Conservation (phyloP, 1,140 invertebrate genomes). For the Bilobella aurantiaca region DNA sequence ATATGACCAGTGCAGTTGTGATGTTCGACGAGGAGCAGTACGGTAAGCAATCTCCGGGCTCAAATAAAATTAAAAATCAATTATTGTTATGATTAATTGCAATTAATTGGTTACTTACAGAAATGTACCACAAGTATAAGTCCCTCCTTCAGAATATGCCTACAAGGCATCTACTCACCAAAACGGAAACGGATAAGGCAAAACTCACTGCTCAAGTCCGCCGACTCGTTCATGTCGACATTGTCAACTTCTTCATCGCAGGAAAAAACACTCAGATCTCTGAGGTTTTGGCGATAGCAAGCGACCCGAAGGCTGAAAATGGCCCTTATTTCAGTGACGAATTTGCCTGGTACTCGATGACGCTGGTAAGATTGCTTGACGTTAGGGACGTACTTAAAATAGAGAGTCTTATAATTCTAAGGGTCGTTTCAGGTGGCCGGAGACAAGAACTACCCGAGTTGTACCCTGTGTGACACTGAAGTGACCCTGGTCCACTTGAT, state of each 20-base stretch:
- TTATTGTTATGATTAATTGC: not conserved
- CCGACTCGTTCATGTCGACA: slow-evolving; percentile 63
- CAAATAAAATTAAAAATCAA: too few relatives aligned
- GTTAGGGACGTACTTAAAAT: not conserved
- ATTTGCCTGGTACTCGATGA: slow-evolving; percentile 55
- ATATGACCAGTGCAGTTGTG: slow-evolving; percentile 81
- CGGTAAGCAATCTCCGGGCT: slow-evolving; percentile 44
- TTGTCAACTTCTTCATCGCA: slow-evolving; percentile 72
- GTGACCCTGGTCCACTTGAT: slow-evolving; percentile 56
- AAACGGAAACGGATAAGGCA: slow-evolving; percentile 44
- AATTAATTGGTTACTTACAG: slow-evolving; percentile 38
- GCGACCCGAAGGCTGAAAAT: slow-evolving; percentile 15
- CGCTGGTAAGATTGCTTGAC: slow-evolving; percentile 41
- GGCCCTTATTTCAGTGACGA: slow-evolving; percentile 37
- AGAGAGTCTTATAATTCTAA: not conserved
- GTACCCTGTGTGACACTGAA: slow-evolving; percentile 50
- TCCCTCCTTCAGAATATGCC: slow-evolving; percentile 74
- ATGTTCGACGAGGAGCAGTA: slow-evolving; percentile 75
- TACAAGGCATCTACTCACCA: slow-evolving; percentile 62
- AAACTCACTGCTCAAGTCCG: slow-evolving; percentile 48
- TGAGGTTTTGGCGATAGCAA: slow-evolving; percentile 51
- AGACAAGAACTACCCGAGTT: slow-evolving; percentile 54
- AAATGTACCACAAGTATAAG: slow-evolving; percentile 87
- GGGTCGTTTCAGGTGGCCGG: not conserved
- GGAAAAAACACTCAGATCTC: slow-evolving; percentile 44